Conservation (phyloP, 1,140 invertebrate genomes). For the Leptinotarsa lineolata region DNA sequence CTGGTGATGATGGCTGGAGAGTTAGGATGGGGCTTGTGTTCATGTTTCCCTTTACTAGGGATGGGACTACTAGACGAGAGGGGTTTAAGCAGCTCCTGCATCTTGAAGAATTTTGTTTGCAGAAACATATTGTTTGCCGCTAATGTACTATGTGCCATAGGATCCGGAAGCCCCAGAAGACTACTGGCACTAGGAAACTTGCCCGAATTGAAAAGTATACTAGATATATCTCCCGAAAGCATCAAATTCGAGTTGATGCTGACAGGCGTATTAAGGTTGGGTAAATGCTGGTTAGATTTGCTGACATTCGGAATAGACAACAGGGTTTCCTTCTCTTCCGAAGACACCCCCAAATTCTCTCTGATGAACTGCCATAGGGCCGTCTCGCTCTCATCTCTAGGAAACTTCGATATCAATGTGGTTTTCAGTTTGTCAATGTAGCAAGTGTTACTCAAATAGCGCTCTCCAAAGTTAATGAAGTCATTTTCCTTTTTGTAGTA, state of each 20-base stretch:
- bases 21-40: slow-evolving; percentile 47
- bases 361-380: slow-evolving; percentile 67
- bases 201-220: slow-evolving; percentile 64
- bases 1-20: slow-evolving; percentile 1
- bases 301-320: slow-evolving; percentile 61
- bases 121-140: slow-evolving; percentile 72
- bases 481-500: slow-evolving; percentile 82
- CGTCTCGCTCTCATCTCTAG: slow-evolving; percentile 67
- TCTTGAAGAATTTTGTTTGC: slow-evolving; percentile 60
- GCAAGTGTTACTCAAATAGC: slow-evolving; percentile 73
- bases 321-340: slow-evolving; percentile 61
- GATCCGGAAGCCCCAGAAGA: slow-evolving; percentile 66
- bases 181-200: slow-evolving; percentile 63
- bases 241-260: slow-evolving; percentile 63
- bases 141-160: slow-evolving; percentile 69
- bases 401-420: slow-evolving; percentile 68
- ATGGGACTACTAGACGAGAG: slow-evolving; percentile 55
- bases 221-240: slow-evolving; percentile 65
- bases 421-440: slow-evolving; percentile 81
- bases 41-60: slow-evolving; percentile 43
- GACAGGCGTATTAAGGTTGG: slow-evolving; percentile 55
- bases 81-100: slow-evolving; percentile 60
- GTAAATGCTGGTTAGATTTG: slow-evolving; percentile 56
- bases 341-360: slow-evolving; percentile 61
- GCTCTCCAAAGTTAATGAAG: slow-evolving; percentile 76